Evolutionary conservation across 2,113 vertebrate genomes (phyloP).

Genomic region (Numenius arquata): DNA sequence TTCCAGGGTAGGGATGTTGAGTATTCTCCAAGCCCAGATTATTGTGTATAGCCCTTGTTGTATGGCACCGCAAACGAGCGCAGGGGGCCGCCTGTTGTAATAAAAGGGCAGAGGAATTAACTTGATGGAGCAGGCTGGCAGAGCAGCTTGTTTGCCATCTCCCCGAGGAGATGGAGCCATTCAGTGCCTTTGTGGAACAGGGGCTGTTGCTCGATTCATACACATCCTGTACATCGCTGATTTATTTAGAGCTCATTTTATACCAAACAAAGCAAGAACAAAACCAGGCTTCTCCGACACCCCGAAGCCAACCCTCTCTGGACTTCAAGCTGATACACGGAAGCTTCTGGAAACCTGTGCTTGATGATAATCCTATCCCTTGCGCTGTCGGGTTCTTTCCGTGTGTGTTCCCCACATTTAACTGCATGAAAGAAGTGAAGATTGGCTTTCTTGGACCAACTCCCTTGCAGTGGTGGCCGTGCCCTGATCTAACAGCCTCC

Average conservation of each 20-base stretch:
- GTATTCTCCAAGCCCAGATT: background rate
- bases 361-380: background rate
- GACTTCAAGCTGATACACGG: background rate
- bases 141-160: background rate
- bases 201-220: background rate
- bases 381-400: background rate
- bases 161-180: background rate
- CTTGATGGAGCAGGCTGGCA: background rate
- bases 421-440: background rate
- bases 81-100: background rate
- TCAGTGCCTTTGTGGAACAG: background rate
- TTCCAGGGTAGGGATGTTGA: background rate
- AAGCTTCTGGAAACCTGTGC: background rate
- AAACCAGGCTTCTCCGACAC: background rate
- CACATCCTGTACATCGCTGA: background rate
- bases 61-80: rapidly evolving
- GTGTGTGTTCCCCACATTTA: background rate
- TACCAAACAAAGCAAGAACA: background rate
- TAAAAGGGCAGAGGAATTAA: background rate
- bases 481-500: background rate
- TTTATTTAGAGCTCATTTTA: background rate
- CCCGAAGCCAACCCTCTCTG: background rate
- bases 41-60: background rate
- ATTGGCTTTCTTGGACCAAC: background rate
- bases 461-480: background rate